These are phyloP conservation scores for Heliothis virescens DNA, from an alignment of 1,140 invertebrate genomes.

Conservation along the genomic window DNA sequence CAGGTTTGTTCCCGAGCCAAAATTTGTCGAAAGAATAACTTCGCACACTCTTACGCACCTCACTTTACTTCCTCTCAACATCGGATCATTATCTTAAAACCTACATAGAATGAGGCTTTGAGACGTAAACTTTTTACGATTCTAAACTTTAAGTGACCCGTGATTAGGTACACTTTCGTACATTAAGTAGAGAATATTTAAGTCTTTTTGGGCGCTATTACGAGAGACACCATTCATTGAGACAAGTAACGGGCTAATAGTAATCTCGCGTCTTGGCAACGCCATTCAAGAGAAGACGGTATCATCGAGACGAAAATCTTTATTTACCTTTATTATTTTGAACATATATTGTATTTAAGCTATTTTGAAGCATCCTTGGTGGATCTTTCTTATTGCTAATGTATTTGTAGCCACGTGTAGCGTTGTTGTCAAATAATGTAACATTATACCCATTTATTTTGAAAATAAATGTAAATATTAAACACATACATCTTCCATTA, in stretches of 20 bases:
- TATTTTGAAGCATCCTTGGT: no score
- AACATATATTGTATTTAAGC: no score
- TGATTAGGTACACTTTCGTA: conserved; percentile 53
- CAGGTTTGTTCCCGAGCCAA: conserved; percentile 68
- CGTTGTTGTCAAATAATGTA: neutral
- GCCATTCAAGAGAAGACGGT: conserved; percentile 75
- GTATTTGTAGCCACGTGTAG: no score
- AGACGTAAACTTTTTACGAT: conserved; percentile 29
- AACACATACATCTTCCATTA: neutral
- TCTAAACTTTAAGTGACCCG: conserved; percentile 58
- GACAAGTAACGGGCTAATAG: conserved; percentile 83
- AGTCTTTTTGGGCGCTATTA: conserved; percentile 65
- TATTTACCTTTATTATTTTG: neutral
- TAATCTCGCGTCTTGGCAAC: conserved; percentile 76
- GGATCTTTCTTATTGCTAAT: no score
- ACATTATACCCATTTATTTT: neutral
- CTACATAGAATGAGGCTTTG: conserved; percentile 59
- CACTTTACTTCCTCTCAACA: conserved; percentile 70
- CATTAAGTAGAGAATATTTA: conserved; percentile 54
- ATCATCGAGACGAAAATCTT: conserved; percentile 59
- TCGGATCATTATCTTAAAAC: conserved; percentile 67
- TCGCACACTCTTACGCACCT: conserved; percentile 72
- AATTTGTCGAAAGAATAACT: conserved; percentile 67
- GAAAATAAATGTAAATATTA: neutral
- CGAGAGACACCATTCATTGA: conserved; percentile 80